Conservation (phyloP, 92 coral and sea anemone genomes). For the Zoanthus gigantus region DNA sequence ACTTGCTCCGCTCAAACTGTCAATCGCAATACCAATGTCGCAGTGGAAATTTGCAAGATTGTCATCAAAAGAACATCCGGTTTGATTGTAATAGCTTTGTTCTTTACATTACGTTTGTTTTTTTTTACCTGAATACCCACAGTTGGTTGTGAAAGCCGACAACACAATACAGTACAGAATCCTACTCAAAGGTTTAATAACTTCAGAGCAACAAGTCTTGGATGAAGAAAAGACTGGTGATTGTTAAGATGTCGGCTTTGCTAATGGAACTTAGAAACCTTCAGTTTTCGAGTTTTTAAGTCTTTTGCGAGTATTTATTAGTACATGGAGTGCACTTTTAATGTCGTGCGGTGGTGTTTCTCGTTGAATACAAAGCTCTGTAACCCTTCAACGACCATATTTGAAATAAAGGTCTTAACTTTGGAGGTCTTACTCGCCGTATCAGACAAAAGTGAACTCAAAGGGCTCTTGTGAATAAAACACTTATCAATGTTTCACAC, state of each 20-base stretch:
- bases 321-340: conserved; percentile 15
- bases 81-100: background rate
- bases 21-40: too few species aligned
- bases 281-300: background rate
- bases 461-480: too few species aligned
- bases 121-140: background rate
- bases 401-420: background rate
- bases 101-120: background rate
- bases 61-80: too few species aligned
- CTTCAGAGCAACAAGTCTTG: conserved; percentile 67
- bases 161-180: conserved; percentile 93
- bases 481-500: too few species aligned
- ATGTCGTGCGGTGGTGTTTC: background rate
- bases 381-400: conserved; percentile 1
- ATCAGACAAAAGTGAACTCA: too few species aligned
- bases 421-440: background rate
- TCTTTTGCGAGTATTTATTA: background rate
- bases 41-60: too few species aligned
- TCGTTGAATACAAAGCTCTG: background rate
- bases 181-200: conserved; percentile 85
- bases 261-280: background rate
- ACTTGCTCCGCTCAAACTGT: too few species aligned
- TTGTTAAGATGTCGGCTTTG: background rate
- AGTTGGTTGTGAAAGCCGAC: conserved; percentile 94
- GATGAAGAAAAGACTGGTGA: conserved; percentile 43